Percentiles rank a stretch among this genome's conserved stretches.
These are phyloP conservation scores for Coptodon bakossiorum DNA, from an alignment of 2,113 vertebrate species.

Conservation along the genomic window DNA sequence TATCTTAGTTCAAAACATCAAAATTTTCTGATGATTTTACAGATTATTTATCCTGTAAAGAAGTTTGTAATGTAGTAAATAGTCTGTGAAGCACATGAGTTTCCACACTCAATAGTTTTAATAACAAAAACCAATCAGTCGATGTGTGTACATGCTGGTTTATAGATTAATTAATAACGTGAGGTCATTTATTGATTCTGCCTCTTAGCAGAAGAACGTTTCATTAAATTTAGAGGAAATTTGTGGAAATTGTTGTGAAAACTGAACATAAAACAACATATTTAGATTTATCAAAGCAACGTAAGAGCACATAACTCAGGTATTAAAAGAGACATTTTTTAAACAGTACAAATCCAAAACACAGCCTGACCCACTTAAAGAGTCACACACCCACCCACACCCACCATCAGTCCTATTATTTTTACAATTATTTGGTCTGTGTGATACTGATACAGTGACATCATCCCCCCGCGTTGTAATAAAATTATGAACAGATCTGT, in stretches of 20 bases:
- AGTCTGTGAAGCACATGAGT: not conserved
- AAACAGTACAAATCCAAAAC: not conserved
- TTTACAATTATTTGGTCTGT: constrained; percentile 16
- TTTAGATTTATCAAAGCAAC: not conserved
- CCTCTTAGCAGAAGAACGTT: not conserved
- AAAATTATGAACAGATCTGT: constrained; percentile 36
- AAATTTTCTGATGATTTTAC: not conserved
- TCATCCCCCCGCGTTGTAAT: constrained; percentile 24
- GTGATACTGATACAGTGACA: not conserved
- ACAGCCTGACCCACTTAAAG: not conserved
- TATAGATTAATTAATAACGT: not conserved
- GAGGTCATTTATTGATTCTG: not conserved
- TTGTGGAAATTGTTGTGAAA: not conserved
- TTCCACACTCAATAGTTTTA: not conserved
- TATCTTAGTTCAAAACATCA: not conserved
- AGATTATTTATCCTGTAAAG: not conserved
- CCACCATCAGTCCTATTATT: constrained; percentile 3
- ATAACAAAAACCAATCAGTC: not conserved
- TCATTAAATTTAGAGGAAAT: not conserved
- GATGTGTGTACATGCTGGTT: not conserved
- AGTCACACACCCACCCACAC: not conserved
- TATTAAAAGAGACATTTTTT: not conserved
- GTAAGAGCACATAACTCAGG: not conserved
- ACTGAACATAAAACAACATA: not conserved
- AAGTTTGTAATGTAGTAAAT: not conserved